Conservation (phyloP, 2,113 vertebrate genomes). For the Grus americana region DNA sequence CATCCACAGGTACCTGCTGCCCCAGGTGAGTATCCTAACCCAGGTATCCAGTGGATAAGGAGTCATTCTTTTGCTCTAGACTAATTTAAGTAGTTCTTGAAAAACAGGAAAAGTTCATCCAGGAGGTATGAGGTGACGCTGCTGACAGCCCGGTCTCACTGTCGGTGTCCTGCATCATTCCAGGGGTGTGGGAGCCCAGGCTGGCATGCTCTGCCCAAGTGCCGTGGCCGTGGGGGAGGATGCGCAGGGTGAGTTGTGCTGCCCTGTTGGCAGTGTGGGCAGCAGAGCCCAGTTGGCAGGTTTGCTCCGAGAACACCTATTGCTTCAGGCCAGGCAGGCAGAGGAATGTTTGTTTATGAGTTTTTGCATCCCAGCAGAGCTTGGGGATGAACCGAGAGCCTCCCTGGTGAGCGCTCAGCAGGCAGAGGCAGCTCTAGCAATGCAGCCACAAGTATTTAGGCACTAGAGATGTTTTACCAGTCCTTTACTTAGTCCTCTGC, state of each 20-base stretch:
- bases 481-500: neutral
- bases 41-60: neutral
- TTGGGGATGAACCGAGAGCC: neutral
- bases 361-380: neutral
- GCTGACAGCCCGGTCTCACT: neutral
- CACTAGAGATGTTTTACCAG: neutral
- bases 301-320: fast-evolving
- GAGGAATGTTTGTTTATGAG: neutral
- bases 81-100: neutral
- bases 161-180: no score
- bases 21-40: neutral
- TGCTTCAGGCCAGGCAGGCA: neutral
- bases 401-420: neutral
- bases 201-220: neutral
- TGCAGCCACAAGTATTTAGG: neutral
- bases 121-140: neutral
- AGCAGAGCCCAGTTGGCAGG: neutral
- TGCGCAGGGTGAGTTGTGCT: neutral
- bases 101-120: neutral
- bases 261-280: neutral
- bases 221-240: fast-evolving
- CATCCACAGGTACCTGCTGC: neutral
- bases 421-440: neutral
- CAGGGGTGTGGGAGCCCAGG: neutral
- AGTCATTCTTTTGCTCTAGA: neutral